Evolutionary conservation across 2,113 vertebrate species (phyloP).

Genomic region (Brachyhypopomus gauderio): DNA sequence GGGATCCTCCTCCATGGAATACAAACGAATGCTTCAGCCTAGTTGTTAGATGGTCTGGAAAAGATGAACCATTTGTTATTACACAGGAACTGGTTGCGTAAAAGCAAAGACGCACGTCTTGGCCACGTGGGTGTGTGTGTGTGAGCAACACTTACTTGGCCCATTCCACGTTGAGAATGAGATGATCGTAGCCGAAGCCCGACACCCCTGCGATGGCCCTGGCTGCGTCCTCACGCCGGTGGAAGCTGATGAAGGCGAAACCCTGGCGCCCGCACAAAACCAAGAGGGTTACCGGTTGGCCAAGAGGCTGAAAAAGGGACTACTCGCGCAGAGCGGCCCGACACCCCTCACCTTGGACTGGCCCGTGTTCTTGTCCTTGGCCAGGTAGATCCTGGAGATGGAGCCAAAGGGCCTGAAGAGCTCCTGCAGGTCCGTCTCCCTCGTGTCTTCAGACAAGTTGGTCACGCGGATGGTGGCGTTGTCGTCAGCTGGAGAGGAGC

Average conservation of each 20-base stretch:
- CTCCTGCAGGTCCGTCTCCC: conserved; percentile 95
- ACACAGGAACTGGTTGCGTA: neutral
- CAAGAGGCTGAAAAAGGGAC: too few species aligned
- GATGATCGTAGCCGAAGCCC: conserved; percentile 93
- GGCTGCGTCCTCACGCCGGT: conserved; percentile 91
- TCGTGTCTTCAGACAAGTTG: conserved; percentile 95
- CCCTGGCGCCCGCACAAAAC: conserved; percentile 72
- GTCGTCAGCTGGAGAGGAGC: conserved; percentile 81
- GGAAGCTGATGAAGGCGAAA: conserved; percentile 97
- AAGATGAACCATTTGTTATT: conserved; percentile 4
- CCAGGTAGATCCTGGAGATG: conserved; percentile 95
- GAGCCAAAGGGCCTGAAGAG: conserved; percentile 96
- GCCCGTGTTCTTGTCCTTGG: conserved; percentile 96
- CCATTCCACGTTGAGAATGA: conserved; percentile 98
- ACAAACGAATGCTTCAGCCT: conserved; percentile 41
- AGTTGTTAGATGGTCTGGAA: conserved; percentile 80
- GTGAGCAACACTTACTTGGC: conserved; percentile 83
- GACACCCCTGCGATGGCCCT: conserved; percentile 91
- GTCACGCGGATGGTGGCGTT: conserved; percentile 97
- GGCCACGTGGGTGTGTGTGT: neutral
- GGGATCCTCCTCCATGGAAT: conserved; percentile 52
- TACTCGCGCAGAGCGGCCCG: too few species aligned
- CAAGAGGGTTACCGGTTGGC: too few species aligned
- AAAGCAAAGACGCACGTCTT: neutral
- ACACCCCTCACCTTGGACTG: conserved; percentile 87